Evolutionary conservation across 2,888 invertebrate species (phyloP).

Genomic region (Rotaria magnacalcarata): DNA sequence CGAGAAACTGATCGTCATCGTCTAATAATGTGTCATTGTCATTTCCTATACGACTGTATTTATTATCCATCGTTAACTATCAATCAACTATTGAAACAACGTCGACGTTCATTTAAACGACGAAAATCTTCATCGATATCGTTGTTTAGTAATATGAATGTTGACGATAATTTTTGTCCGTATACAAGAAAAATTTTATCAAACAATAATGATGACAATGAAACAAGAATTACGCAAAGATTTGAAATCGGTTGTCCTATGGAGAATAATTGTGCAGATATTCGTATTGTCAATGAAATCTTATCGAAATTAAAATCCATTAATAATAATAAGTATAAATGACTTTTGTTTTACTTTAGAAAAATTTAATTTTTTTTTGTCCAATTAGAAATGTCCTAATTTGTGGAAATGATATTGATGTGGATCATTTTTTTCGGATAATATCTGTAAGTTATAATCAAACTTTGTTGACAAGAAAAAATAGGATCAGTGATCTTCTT

Average conservation of each 20-base stretch:
- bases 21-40: slow-evolving; percentile 30
- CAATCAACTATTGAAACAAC: neutral
- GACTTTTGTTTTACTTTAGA: neutral
- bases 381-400: neutral
- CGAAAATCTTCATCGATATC: neutral
- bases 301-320: neutral
- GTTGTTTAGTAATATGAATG: neutral
- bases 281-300: neutral
- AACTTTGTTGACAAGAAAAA: neutral
- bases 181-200: neutral
- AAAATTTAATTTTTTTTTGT: neutral
- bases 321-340: neutral
- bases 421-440: neutral
- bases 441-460: neutral
- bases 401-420: neutral
- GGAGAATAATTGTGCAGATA: neutral
- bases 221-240: neutral
- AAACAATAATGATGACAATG: neutral
- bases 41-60: slow-evolving; percentile 8
- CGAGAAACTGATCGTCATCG: slow-evolving; percentile 20
- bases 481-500: neutral
- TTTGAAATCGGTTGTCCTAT: slow-evolving; percentile 6
- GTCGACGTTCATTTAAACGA: neutral
- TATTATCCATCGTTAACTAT: neutral
- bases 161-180: neutral